Conservation (phyloP, 2,113 vertebrate species). For the Gallinago undulata region DNA sequence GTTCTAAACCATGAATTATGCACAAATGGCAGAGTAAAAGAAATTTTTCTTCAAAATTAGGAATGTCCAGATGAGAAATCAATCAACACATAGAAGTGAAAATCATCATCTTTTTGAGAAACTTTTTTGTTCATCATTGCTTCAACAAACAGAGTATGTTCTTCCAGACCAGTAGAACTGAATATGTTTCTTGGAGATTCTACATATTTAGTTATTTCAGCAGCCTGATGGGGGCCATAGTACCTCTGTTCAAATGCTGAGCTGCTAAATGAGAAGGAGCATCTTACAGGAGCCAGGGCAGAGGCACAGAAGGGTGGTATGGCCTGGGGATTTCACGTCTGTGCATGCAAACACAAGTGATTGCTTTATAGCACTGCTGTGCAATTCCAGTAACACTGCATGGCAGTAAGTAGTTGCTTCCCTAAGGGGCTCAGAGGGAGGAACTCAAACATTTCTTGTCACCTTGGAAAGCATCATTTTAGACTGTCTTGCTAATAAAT, state of each 20-base stretch:
- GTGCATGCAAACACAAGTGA: not conserved
- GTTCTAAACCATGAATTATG: not conserved
- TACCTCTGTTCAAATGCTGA: not conserved
- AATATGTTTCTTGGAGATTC: not conserved
- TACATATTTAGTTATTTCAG: not conserved
- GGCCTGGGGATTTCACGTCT: not conserved
- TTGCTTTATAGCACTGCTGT: not conserved
- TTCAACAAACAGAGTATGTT: not conserved
- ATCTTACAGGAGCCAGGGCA: constrained; percentile 46
- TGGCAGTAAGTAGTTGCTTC: constrained; percentile 73
- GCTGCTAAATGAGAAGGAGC: not conserved
- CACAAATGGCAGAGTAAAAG: not conserved
- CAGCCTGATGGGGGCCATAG: not conserved
- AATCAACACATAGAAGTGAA: not conserved
- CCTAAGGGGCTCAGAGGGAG: constrained; percentile 62
- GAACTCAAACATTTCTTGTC: constrained; percentile 69
- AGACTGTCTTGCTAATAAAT: constrained; percentile 50
- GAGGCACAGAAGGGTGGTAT: constrained; percentile 17
- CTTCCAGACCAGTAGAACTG: not conserved
- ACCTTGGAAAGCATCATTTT: constrained; percentile 53
- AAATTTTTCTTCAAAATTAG: not conserved
- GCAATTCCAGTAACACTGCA: constrained; percentile 57
- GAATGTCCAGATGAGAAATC: not conserved
- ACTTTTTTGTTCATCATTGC: not conserved
- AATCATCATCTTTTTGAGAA: not conserved